Percentiles rank a stretch among this genome's conserved stretches.
phyloP scores from a whole-genome alignment of 2,888 invertebrate genomes.

The Zeuzera pyrina region DNA sequence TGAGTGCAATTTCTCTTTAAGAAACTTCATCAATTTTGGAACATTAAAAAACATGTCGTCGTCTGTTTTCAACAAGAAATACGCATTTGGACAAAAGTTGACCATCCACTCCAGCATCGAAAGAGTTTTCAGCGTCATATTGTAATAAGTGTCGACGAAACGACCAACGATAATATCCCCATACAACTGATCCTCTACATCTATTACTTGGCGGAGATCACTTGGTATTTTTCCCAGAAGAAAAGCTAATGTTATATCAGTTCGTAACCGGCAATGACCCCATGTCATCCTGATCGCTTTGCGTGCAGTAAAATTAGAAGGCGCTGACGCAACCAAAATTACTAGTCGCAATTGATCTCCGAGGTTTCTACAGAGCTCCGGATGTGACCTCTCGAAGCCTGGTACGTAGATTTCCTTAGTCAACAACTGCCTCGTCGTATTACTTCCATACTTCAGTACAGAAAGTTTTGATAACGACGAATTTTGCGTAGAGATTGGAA shows the following conservation, averaged over 20 bases:
- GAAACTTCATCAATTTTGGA: not conserved
- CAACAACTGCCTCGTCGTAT: too few species aligned
- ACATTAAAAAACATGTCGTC: not conserved
- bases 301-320: not conserved
- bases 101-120: not conserved
- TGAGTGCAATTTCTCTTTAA: not conserved
- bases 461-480: too few species aligned
- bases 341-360: not conserved
- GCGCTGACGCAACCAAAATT: not conserved
- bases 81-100: not conserved
- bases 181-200: not conserved
- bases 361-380: not conserved
- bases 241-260: not conserved
- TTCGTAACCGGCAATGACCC: not conserved
- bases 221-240: not conserved
- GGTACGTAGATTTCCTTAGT: not conserved
- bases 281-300: not conserved
- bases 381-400: not conserved
- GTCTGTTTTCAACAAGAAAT: not conserved
- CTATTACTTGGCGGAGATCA: not conserved
- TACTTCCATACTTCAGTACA: too few species aligned
- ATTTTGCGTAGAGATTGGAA: too few species aligned
- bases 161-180: not conserved
- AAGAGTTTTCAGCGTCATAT: not conserved
- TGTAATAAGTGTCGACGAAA: not conserved